These are phyloP conservation scores for Uloborus diversus DNA, from an alignment of 1,140 invertebrate species.

Conservation along the genomic window DNA sequence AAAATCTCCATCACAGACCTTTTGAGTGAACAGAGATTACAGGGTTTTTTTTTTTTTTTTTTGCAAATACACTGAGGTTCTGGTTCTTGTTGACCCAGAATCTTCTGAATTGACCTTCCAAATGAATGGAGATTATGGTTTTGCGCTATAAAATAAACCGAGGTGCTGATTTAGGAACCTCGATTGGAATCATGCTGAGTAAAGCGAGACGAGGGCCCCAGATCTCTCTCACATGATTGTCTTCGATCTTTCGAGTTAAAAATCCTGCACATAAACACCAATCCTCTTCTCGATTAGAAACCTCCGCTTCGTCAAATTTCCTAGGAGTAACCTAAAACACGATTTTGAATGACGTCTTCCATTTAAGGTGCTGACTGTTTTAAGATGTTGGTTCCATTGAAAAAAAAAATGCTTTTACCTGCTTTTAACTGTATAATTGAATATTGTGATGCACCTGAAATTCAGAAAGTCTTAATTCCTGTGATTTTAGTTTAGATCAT, in stretches of 20 bases:
- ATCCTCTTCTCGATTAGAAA: background rate
- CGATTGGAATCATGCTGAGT: background rate
- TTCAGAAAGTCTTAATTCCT: too few species aligned
- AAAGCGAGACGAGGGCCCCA: background rate
- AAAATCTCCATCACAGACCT: background rate
- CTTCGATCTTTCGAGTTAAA: background rate
- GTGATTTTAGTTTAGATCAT: background rate
- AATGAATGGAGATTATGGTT: too few species aligned
- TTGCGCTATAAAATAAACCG: too few species aligned
- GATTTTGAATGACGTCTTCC: background rate
- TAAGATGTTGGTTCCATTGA: background rate
- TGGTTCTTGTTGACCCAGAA: too few species aligned
- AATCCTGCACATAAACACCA: background rate
- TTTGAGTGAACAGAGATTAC: slow-evolving; percentile 4
- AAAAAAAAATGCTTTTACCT: background rate
- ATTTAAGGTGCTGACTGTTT: background rate
- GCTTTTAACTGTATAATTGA: too few species aligned
- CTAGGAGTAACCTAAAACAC: too few species aligned
- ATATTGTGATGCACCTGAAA: too few species aligned
- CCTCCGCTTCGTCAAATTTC: background rate
- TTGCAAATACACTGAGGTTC: too few species aligned
- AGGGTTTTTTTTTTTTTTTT: too few species aligned
- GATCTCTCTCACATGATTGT: too few species aligned
- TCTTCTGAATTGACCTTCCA: too few species aligned
- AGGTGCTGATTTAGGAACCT: background rate